Evolutionary conservation across 2,888 invertebrate genomes (phyloP), one percentile per base, ranked within the genome.

Genomic region (Sicus ferrugineus): DNA sequence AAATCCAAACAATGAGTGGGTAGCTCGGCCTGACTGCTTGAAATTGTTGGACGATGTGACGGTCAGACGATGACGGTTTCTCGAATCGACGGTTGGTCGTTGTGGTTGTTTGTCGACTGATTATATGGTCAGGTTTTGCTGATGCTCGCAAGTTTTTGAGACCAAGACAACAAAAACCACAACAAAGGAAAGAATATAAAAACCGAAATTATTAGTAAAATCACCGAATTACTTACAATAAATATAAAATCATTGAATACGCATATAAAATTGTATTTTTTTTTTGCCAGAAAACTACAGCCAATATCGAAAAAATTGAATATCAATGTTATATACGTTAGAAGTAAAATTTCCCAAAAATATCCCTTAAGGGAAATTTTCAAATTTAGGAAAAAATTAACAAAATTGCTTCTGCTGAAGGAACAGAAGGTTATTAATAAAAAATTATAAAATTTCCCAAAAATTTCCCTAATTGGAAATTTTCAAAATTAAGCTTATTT

Each of bases 201-300:
- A n/a, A n/a, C n/a, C n/a, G n/a, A n/a, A n/a, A n/a, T n/a, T n/a
- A n/a, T n/a, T n/a, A n/a, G n/a, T n/a, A n/a, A n/a, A 23, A 21
- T 26, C 28, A 23, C 42, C 28, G 54, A 23, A 54, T 23, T 2
- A 54, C 14, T 54, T 54, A 23, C 54, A 54, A 42, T 61, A 42
- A 61, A 61, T 16, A 61, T n/a, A 26, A 61, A 61, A 61, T 42
- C 61, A 34, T 38, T 61, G 42, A 61, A 38, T 9, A 23, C 61
- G 38, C 61, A 34, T 42, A 38, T 26, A 61, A 61, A 61, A 61
- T 42, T n/a, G n/a, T n/a, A n/a, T n/a, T n/a, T n/a, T n/a, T n/a
- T n/a, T n/a, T n/a, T n/a, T n/a, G n/a, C n/a, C n/a, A n/a, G n/a
- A n/a, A n/a, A n/a, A n/a, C n/a, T n/a, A n/a, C n/a, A n/a, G n/a